Evolutionary conservation across 2,113 vertebrate genomes (phyloP).

Genomic region (Charina bottae): DNA sequence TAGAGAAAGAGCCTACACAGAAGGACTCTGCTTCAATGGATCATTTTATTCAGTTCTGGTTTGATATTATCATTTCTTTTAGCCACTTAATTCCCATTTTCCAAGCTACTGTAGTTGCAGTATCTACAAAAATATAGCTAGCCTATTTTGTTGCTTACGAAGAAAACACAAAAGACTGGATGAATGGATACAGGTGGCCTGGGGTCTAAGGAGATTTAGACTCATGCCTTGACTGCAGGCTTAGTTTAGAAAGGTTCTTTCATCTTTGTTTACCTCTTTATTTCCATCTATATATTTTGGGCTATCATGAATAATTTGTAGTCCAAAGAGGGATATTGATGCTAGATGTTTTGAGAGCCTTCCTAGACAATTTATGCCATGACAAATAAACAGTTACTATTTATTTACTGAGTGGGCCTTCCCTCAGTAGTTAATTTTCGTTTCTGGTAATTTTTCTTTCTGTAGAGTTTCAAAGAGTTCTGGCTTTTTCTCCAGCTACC

Average conservation of each 20-base stretch:
- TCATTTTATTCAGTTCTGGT: constrained; percentile 18
- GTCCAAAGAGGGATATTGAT: background rate
- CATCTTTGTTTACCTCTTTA: background rate
- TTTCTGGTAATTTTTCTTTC: background rate
- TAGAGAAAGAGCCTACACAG: constrained; percentile 22
- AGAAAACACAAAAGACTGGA: background rate
- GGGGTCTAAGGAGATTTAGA: background rate
- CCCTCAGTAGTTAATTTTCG: background rate
- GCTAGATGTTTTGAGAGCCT: background rate
- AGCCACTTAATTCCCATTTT: constrained; percentile 26
- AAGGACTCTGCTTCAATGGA: background rate
- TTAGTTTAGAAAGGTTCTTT: constrained; percentile 11
- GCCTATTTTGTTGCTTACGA: background rate
- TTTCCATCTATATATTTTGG: background rate
- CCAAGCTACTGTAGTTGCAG: background rate
- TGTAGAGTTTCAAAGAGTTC: background rate
- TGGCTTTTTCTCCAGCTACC: background rate
- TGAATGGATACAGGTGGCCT: background rate
- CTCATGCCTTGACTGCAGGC: background rate
- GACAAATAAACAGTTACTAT: background rate
- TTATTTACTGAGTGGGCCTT: background rate
- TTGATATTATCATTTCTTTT: constrained; percentile 38
- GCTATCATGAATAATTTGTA: background rate
- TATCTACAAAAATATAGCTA: rapidly evolving
- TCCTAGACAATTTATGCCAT: background rate